phyloP scores from a whole-genome alignment of 2,113 vertebrate genomes.

The Alosa alosa region DNA sequence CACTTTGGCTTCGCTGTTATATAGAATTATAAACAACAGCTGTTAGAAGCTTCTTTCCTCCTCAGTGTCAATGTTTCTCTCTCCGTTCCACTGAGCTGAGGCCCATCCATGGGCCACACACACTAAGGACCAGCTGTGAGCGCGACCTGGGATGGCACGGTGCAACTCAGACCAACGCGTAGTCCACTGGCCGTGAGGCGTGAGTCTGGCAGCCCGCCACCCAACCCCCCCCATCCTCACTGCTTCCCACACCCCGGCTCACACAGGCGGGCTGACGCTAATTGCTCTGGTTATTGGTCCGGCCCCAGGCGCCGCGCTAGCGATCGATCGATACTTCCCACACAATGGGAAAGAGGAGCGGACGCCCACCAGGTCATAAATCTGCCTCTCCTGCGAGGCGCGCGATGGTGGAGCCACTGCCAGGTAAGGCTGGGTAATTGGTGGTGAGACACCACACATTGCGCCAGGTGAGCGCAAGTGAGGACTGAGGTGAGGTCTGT shows the following conservation, averaged over 20 bases:
- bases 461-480: constrained; percentile 41
- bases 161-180: constrained; percentile 29
- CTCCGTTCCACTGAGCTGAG: constrained; percentile 45
- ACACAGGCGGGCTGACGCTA: constrained; percentile 69
- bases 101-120: background rate
- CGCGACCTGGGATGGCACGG: background rate
- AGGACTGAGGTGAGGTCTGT: constrained; percentile 23
- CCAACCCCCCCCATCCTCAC: constrained; percentile 30
- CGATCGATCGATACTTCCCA: constrained; percentile 65
- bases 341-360: constrained; percentile 67
- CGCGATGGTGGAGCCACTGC: background rate
- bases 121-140: background rate
- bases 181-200: background rate
- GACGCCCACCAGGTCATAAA: constrained; percentile 64
- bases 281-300: constrained; percentile 68
- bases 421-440: constrained; percentile 53
- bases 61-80: background rate
- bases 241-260: constrained; percentile 37
- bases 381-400: constrained; percentile 50
- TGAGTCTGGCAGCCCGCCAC: background rate
- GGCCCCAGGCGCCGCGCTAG: constrained; percentile 60
- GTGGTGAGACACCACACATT: constrained; percentile 41
- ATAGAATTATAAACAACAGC: no score
- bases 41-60: background rate
- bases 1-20: no score